Conservation (phyloP, 2,797 vertebrate genomes). For the Geotria australis region DNA sequence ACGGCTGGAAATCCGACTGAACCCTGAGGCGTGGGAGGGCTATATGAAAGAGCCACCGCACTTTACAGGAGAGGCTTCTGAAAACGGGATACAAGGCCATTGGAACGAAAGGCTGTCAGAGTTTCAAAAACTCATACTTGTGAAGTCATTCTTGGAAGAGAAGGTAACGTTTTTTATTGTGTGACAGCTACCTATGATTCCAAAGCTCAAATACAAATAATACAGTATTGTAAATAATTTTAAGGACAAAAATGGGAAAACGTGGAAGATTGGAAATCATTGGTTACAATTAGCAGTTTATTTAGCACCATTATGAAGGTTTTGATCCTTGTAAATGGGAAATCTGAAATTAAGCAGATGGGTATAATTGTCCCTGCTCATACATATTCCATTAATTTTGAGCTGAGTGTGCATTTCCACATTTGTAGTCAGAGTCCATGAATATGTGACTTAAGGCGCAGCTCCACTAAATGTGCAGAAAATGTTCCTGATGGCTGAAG, state of each 20-base stretch:
- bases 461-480: no score
- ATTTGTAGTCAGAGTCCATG: no score
- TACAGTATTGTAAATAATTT: no score
- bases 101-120: conserved; percentile 15
- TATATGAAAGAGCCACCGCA: conserved; percentile 5
- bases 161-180: conserved; percentile 12
- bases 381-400: no score
- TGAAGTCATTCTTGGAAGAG: conserved; percentile 32
- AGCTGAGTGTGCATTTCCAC: no score
- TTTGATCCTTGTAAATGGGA: not conserved
- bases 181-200: not conserved
- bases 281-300: no score
- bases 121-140: conserved; percentile 33
- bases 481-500: no score
- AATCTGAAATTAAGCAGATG: not conserved
- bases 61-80: not conserved
- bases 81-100: conserved; percentile 2
- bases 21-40: conserved; percentile 11
- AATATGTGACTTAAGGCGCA: no score
- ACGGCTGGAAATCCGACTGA: conserved; percentile 17
- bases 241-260: not conserved
- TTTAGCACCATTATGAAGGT: no score
- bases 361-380: no score
- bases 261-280: not conserved
- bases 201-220: not conserved